Conservation (phyloP, 2,797 vertebrate species). For the Melanotaenia parkinsoni region DNA sequence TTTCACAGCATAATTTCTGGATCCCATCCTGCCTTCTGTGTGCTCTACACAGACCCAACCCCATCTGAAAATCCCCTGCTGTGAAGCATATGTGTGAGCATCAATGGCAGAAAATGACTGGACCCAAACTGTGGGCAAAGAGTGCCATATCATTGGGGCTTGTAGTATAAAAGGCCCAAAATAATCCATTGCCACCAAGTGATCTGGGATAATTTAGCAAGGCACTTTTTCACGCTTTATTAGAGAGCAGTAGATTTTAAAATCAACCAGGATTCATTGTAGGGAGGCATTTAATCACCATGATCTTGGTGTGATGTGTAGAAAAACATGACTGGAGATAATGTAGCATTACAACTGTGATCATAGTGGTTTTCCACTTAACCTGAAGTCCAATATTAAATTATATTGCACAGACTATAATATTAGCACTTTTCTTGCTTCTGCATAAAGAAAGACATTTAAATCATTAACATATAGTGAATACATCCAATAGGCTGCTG, state of each 20-base stretch:
- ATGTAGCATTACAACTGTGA: not conserved
- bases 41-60: not conserved
- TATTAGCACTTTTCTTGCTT: not conserved
- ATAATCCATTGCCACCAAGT: too few relatives aligned
- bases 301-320: conserved; percentile 26
- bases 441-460: not conserved
- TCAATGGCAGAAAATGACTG: not conserved
- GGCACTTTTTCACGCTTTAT: too few relatives aligned
- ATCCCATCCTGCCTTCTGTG: not conserved
- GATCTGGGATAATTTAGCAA: not conserved
- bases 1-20: not conserved
- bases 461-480: not conserved
- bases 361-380: too few relatives aligned
- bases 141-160: not conserved
- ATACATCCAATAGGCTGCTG: not conserved
- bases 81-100: not conserved
- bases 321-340: conserved; percentile 10
- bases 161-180: not conserved
- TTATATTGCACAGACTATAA: not conserved
- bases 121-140: not conserved
- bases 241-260: too few relatives aligned
- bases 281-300: conserved; percentile 55
- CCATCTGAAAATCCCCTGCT: not conserved
- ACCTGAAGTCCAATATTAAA: too few relatives aligned
- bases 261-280: too few relatives aligned